Percentiles rank a stretch among this genome's conserved stretches.
Evolutionary conservation across 2,888 invertebrate species (phyloP).

Genomic region (Archips xylosteana): DNA sequence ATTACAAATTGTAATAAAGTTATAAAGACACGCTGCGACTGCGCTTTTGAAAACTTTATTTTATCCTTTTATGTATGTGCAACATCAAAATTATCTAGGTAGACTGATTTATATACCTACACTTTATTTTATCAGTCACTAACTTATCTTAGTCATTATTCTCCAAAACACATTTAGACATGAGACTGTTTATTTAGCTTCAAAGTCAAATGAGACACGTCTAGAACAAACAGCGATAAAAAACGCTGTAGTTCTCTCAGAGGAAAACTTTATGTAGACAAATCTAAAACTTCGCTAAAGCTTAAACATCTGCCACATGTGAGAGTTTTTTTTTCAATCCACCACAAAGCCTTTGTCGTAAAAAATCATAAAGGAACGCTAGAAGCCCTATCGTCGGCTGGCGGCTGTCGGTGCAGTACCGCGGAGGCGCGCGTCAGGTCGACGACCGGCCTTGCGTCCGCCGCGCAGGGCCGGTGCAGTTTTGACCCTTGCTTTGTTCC

Average conservation of each 20-base stretch:
- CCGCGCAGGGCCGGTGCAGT: constrained; percentile 70
- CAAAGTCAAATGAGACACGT: constrained; percentile 24
- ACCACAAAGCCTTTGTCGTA: constrained; percentile 24
- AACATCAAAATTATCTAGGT: not conserved
- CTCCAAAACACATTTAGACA: constrained; percentile 21
- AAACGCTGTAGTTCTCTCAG: constrained; percentile 1
- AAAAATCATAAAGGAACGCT: constrained; percentile 54
- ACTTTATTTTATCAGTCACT: constrained; percentile 21
- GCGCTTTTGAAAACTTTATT: constrained; percentile 1
- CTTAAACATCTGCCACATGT: constrained; percentile 20
- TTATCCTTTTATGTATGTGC: not conserved
- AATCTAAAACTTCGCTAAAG: constrained; percentile 9
- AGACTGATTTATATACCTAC: not conserved
- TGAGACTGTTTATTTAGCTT: constrained; percentile 23
- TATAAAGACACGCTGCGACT: constrained; percentile 1
- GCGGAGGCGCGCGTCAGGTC: constrained; percentile 70
- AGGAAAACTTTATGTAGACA: not conserved
- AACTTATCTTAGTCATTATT: constrained; percentile 22
- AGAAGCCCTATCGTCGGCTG: constrained; percentile 53
- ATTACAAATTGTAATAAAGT: constrained; percentile 24
- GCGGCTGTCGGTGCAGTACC: constrained; percentile 59
- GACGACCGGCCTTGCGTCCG: constrained; percentile 83
- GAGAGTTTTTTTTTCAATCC: constrained; percentile 19
- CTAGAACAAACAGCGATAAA: constrained; percentile 4
- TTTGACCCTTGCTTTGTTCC: constrained; percentile 77